A percentile compares a stretch with the other conserved stretches of the same genome.
phyloP scores from a whole-genome alignment of 2,888 invertebrate genomes.

The Trachelus troglodyta region DNA sequence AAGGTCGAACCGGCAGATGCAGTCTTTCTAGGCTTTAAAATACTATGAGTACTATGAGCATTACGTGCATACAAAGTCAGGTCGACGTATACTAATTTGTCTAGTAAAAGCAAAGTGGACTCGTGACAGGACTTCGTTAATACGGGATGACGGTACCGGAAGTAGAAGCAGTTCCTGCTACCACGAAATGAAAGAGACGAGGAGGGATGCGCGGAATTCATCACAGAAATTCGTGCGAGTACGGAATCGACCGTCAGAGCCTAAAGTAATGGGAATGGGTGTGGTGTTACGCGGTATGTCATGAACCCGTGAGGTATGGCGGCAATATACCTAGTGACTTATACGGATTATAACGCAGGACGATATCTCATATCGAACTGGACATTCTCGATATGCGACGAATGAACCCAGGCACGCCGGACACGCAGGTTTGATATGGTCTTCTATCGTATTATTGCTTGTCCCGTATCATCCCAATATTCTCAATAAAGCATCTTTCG shows the following conservation, averaged over 20 bases:
- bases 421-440: slow-evolving; percentile 53
- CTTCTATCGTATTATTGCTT: slow-evolving; percentile 53
- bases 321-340: slow-evolving; percentile 60
- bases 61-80: too few species aligned
- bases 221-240: slow-evolving; percentile 8
- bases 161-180: background rate
- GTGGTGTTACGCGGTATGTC: slow-evolving; percentile 56
- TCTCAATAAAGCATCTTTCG: slow-evolving; percentile 34
- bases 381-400: slow-evolving; percentile 65
- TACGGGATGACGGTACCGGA: background rate
- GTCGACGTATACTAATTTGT: background rate
- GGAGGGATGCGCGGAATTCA: slow-evolving; percentile 1
- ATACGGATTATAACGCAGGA: slow-evolving; percentile 58
- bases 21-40: background rate
- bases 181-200: background rate
- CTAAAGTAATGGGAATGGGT: slow-evolving; percentile 27
- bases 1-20: background rate
- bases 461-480: slow-evolving; percentile 53
- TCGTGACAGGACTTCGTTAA: background rate
- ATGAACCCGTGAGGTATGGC: slow-evolving; percentile 56
- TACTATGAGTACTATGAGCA: background rate
- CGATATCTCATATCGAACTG: slow-evolving; percentile 64
- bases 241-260: slow-evolving; percentile 2
- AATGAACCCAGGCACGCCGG: slow-evolving; percentile 60
- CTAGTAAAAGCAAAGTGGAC: background rate